phyloP scores from a whole-genome alignment of 2,888 invertebrate species.

The Ecliptopera silaceata region DNA sequence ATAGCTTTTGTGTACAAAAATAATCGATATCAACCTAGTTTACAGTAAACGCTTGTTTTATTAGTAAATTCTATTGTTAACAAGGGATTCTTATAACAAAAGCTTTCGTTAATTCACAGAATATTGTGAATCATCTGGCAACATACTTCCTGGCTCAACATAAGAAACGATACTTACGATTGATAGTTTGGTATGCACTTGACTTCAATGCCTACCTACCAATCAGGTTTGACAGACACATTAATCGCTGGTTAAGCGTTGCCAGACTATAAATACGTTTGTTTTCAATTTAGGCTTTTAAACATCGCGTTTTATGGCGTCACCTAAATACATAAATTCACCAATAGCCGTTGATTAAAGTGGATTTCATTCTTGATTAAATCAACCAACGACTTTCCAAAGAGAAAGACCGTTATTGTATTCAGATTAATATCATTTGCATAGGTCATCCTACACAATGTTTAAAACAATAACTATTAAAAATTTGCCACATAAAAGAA shows the following conservation, averaged over 20 bases:
- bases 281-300: background rate
- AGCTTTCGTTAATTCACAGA: background rate
- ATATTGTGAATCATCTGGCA: background rate
- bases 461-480: slow-evolving; percentile 8
- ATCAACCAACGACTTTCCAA: slow-evolving; percentile 15
- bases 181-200: background rate
- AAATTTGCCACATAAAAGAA: background rate
- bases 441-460: slow-evolving; percentile 24
- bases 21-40: slow-evolving; percentile 13
- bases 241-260: background rate
- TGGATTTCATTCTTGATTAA: slow-evolving; percentile 16
- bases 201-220: background rate
- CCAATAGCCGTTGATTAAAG: slow-evolving; percentile 15
- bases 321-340: slow-evolving; percentile 30
- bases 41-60: background rate
- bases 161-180: background rate
- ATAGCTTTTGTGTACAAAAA: slow-evolving; percentile 39
- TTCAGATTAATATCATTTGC: slow-evolving; percentile 18
- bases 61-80: background rate
- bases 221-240: background rate
- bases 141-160: no score
- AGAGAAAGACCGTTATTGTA: slow-evolving; percentile 13
- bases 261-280: background rate
- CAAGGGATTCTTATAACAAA: no score
- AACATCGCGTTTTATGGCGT: slow-evolving; percentile 1